These are phyloP conservation scores for Heteromurus nitidus DNA, from an alignment of 2,888 invertebrate species.

Conservation along the genomic window DNA sequence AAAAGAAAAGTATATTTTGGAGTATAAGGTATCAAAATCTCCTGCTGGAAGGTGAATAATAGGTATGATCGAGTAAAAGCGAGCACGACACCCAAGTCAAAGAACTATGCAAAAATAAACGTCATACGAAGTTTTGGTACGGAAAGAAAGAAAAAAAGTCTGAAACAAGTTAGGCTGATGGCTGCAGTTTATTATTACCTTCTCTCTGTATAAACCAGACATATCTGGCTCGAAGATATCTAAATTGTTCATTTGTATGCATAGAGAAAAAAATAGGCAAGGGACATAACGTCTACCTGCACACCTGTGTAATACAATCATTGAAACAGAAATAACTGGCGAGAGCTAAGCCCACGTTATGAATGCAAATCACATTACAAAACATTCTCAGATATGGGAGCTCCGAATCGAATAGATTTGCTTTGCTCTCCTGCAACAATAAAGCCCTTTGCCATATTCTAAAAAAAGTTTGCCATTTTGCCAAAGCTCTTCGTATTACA, in stretches of 20 bases:
- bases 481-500: background rate
- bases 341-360: background rate
- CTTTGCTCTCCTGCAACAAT: too few relatives aligned
- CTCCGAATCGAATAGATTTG: background rate
- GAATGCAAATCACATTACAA: conserved; percentile 4
- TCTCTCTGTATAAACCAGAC: background rate
- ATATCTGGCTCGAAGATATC: background rate
- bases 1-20: too few relatives aligned
- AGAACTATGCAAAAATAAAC: conserved; percentile 25
- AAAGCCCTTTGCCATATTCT: too few relatives aligned
- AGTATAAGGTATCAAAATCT: too few relatives aligned
- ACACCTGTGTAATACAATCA: too few relatives aligned
- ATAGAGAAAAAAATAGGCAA: too few relatives aligned
- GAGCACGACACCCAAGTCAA: conserved; percentile 32
- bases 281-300: too few relatives aligned
- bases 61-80: too few relatives aligned
- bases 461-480: background rate
- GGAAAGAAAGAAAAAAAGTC: background rate
- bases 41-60: too few relatives aligned
- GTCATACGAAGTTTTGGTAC: background rate
- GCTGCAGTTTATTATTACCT: conserved; percentile 25
- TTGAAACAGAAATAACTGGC: background rate
- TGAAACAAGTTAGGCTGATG: background rate
- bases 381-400: background rate
- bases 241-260: too few relatives aligned